Evolutionary conservation across 2,113 vertebrate genomes (phyloP), one percentile per base, ranked within the genome.

Genomic region (Trogon surrucura): DNA sequence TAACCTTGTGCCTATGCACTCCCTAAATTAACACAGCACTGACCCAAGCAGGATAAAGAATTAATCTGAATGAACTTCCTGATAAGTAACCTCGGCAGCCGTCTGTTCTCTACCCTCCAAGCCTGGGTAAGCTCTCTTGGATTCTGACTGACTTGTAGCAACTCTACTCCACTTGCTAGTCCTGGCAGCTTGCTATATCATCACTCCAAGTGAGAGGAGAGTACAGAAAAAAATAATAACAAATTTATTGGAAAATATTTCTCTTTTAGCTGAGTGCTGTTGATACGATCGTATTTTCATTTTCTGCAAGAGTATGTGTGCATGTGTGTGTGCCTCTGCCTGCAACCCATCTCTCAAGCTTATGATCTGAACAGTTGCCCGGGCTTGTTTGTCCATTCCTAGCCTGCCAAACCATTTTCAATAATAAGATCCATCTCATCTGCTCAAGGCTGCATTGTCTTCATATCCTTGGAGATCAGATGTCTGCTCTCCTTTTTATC

Each of bases 391-490:
- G 94, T 88, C 94, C 81, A 95, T 96, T 96, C 91, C 80, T 95
- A 97, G 91, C 91, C 96, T 96, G 91, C 65, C 94, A 97, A 98
- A 92, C 95, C 75, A 87, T 91, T 97, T 97, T 93, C 93, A 97
- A 89, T 94, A 96, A 91, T 80, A 73, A 78, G 95, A 96, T 95
- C 94, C 91, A 96, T 98, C 96, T 98, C 80, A 36, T 93, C 91
- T 72, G 29, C 74, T 96, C 91, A 97, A 95, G 95, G 92, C 93
- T 88, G 82, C 90, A 93, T 97, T 98, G 97, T 97, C 95, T 97
- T 93, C 92, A 97, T 93, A 96, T 96, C 97, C 97, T 96, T 87
- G 80, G 98, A 97, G 97, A 98, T 94, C 95, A 92, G 95, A 96
- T 61, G 45, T 95, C 95, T 96, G 82, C 85, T 94, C 75, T 95